Conservation (phyloP, 2,113 vertebrate species). For the Harpagus bidentatus region DNA sequence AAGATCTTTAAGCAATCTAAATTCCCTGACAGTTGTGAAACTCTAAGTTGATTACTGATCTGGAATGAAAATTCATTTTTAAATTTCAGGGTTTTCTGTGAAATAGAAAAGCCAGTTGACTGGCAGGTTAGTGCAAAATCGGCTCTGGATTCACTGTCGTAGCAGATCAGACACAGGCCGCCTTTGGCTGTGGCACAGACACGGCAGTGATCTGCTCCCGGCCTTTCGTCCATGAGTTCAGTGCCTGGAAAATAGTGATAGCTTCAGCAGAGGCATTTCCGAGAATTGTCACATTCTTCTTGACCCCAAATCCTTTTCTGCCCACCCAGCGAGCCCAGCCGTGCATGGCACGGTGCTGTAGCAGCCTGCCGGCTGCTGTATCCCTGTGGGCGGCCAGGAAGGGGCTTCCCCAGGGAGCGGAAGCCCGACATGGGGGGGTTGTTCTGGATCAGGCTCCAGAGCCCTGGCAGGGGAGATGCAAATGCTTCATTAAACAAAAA, state of each 20-base stretch:
- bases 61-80: background rate
- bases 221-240: background rate
- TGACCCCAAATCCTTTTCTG: background rate
- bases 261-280: background rate
- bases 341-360: background rate
- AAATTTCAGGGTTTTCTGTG: background rate
- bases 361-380: background rate
- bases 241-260: background rate
- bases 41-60: background rate
- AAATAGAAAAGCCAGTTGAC: background rate
- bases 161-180: background rate
- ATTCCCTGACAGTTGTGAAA: background rate
- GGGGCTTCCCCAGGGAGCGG: rapidly evolving
- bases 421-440: rapidly evolving
- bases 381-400: rapidly evolving
- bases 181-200: background rate
- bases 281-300: background rate
- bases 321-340: background rate
- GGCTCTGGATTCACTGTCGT: background rate
- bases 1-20: background rate
- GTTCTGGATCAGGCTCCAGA: background rate
- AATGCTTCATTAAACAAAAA: background rate
- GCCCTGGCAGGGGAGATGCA: background rate
- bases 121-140: background rate
- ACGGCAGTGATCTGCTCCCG: background rate